Base-by-base conservation (phyloP, 1,140 invertebrate species). In the Drosophila cardini region DNA sequence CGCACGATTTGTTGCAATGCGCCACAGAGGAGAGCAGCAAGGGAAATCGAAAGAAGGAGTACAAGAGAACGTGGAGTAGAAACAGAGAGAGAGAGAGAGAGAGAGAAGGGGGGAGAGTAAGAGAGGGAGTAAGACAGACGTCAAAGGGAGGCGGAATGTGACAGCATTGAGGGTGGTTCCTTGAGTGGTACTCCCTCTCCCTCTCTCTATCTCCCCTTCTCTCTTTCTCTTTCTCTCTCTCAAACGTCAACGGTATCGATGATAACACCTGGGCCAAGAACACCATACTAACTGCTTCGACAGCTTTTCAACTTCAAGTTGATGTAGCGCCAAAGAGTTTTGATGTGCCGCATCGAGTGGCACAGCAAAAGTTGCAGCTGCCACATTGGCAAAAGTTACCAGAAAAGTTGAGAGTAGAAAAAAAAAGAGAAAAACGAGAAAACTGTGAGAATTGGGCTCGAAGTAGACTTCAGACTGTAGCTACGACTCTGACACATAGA, bases 201-300 rank as follows among this genome's bases (percentile, higher is more conserved):
- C n/a, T n/a, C n/a, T n/a, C n/a, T n/a, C n/a, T n/a, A n/a, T n/a
- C n/a, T n/a, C n/a, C n/a, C n/a, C n/a, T n/a, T n/a, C n/a, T n/a
- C n/a, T n/a, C n/a, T n/a, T n/a, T n/a, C n/a, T n/a, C n/a, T n/a
- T n/a, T n/a, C n/a, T n/a, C n/a, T n/a, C 76, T 68, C 56, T 74
- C 82, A 85, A 85, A 82, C 72, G 83, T 86, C 83, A 86, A 86
- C 61, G 78, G 83, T 87, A 86, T 86, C 78, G 83, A 87, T 86
- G 82, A 82, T 86, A 82, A 82, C 82, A 86, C 83, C 82, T 86
- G 83, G 30, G 71, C 56, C 69, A 63, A 48, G 69, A 65, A 15
- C 71, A 78, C 42, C 56, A 60, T 40, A 78, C 70, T 67, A 87
- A 69, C 76, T 71, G 64, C 75, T 76, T 48, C 82, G 78, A 86